Evolutionary conservation across 2,888 invertebrate genomes (phyloP).

Genomic region (Galerucella pusilla): DNA sequence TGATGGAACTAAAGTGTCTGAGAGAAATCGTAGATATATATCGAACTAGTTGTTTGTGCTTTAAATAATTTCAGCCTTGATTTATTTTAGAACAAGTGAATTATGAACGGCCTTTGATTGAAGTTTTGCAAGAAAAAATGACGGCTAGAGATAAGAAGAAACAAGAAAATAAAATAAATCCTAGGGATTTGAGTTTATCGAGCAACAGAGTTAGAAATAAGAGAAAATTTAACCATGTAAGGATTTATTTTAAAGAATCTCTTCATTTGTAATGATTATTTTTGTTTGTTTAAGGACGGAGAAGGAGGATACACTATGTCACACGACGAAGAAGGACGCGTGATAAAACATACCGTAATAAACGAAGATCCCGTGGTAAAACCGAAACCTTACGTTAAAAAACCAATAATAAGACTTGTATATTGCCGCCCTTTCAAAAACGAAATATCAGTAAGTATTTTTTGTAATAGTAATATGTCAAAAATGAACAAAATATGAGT

Average conservation of each 20-base stretch:
- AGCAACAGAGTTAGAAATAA: constrained; percentile 65
- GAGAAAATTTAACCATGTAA: constrained; percentile 69
- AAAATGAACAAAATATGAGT: too few species aligned
- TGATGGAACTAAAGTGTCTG: too few species aligned
- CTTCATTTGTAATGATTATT: constrained; percentile 12
- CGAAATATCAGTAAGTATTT: constrained; percentile 68
- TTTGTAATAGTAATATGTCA: neutral
- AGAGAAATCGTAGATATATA: too few species aligned
- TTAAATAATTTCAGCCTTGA: neutral
- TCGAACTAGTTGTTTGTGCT: too few species aligned
- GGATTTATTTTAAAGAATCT: constrained; percentile 39
- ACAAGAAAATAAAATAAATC: constrained; percentile 34
- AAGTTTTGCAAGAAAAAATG: constrained; percentile 40
- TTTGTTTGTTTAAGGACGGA: constrained; percentile 65
- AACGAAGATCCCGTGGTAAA: constrained; percentile 63
- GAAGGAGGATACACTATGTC: constrained; percentile 75
- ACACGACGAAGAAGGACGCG: constrained; percentile 72
- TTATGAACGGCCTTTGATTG: constrained; percentile 60
- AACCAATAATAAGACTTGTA: constrained; percentile 69
- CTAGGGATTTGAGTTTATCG: constrained; percentile 32
- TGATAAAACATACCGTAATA: constrained; percentile 65
- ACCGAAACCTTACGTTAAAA: constrained; percentile 60
- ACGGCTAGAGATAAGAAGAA: constrained; percentile 50
- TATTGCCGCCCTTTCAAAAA: constrained; percentile 71
- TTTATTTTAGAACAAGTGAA: constrained; percentile 58